phyloP scores from a whole-genome alignment of 1,140 invertebrate species.

The Helicoverpa armigera region DNA sequence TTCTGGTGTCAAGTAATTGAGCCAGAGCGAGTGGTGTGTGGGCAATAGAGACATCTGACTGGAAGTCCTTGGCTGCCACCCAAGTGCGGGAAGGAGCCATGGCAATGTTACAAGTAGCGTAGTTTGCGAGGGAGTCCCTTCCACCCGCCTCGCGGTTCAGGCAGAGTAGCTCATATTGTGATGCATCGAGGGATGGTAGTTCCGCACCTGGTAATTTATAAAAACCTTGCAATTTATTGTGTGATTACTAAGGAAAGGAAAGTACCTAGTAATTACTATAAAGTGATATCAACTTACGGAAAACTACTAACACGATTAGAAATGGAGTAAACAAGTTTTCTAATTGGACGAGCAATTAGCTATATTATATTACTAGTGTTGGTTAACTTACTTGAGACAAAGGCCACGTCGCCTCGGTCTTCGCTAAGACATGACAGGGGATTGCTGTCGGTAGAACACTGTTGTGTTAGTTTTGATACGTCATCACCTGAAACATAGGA shows the following conservation, averaged over 20 bases:
- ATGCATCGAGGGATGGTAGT: conserved; percentile 66
- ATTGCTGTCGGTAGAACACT: conserved; percentile 70
- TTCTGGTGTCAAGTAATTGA: conserved; percentile 67
- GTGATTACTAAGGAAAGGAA: not conserved
- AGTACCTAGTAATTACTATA: not conserved
- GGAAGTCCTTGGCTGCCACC: conserved; percentile 77
- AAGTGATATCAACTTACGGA: not conserved
- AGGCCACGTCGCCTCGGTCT: conserved; percentile 76
- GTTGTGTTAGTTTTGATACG: conserved; percentile 75
- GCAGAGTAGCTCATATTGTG: conserved; percentile 76
- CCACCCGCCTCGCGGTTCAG: conserved; percentile 76
- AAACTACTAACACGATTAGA: not conserved
- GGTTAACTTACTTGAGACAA: conserved; percentile 80
- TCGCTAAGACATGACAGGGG: conserved; percentile 76
- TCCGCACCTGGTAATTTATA: conserved; percentile 70
- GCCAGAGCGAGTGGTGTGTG: conserved; percentile 80
- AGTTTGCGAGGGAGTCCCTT: conserved; percentile 63
- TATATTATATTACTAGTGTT: not conserved
- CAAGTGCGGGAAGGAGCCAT: conserved; percentile 78
- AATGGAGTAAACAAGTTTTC: not conserved
- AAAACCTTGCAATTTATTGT: not conserved
- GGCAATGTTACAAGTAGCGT: conserved; percentile 73
- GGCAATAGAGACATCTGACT: conserved; percentile 80
- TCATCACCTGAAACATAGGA: conserved; percentile 67
- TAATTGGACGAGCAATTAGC: not conserved